Base-by-base conservation (phyloP, 1,140 invertebrate genomes). In the Chionoecetes opilio region DNA sequence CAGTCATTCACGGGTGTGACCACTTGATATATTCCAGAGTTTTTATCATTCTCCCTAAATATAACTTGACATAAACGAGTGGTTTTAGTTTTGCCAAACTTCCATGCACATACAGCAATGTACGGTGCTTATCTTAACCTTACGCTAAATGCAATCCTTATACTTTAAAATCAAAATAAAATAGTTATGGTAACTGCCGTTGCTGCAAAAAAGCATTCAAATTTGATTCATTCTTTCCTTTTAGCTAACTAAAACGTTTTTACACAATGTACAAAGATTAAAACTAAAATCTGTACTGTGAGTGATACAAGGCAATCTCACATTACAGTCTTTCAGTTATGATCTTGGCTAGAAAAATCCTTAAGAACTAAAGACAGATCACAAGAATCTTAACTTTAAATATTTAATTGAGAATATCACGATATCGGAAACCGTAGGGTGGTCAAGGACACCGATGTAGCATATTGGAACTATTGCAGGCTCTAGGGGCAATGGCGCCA, bases 191-290 rank as follows among this genome's bases (percentile, higher is more conserved):
- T 84, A 90, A 35, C 34, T 41, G 11, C 63, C n/a, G 63, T 21
- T 75, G 21, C n/a, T 75, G 63, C 63, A 75, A 75, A 75, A 91
- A 95, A 95, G 90, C 90, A 88, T 95, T 92, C 94, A 95, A 75
- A 95, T 95, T 95, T 88, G 84, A 95, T 95, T 95, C 84, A 92
- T 92, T 90, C 86, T 88, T 90, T 63, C 82, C 87, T 82, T 95
- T 53, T 90, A 95, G 92, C 90, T 92, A 92, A 95, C 88, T 92
- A 87, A 92, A 87, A 92, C 85, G 35, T 95, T 92, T 95, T 95
- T 95, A 95, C 94, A 95, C 87, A 95, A 95, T 95, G 94, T 95
- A 95, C 94, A 95, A 95, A 95, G 94, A 95, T 92, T 82, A 92
- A 95, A 95, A 95, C 94, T 86, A 91, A 95, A 95, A 84, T 53